Conservation (phyloP, 2,797 vertebrate genomes). For the Lagorchestes hirsutus region DNA sequence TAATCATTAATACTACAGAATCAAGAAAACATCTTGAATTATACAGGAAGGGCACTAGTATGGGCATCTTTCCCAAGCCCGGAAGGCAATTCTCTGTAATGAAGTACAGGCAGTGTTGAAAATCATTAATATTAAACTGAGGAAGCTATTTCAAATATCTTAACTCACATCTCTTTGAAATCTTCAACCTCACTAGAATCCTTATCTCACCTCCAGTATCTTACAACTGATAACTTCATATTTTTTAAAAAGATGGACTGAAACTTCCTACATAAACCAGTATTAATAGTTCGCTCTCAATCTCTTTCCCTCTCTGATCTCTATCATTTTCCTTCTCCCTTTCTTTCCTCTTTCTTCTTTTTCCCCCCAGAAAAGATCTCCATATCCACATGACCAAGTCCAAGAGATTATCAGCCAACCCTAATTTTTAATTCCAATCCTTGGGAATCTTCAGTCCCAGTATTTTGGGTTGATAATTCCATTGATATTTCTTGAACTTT, state of each 20-base stretch:
- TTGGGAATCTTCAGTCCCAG: neutral
- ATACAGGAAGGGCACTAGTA: neutral
- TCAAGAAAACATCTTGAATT: neutral
- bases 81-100: neutral
- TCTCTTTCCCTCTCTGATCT: neutral
- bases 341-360: neutral
- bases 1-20: neutral
- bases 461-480: neutral
- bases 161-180: neutral
- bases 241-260: too few species aligned
- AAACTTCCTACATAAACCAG: neutral
- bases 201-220: neutral
- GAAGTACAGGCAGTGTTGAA: conserved; percentile 38
- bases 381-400: conserved; percentile 21
- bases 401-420: neutral
- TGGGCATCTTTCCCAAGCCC: conserved; percentile 7
- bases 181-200: neutral
- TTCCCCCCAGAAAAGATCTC: conserved; percentile 4
- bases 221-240: neutral
- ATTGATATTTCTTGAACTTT: conserved; percentile 47
- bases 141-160: neutral
- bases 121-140: conserved; percentile 36
- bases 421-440: neutral
- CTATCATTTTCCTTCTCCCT: neutral
- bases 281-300: neutral